Percentiles rank a stretch among this genome's conserved stretches.
Conservation (phyloP, 92 coral and sea anemone species). For the Plumapathes pennacea region DNA sequence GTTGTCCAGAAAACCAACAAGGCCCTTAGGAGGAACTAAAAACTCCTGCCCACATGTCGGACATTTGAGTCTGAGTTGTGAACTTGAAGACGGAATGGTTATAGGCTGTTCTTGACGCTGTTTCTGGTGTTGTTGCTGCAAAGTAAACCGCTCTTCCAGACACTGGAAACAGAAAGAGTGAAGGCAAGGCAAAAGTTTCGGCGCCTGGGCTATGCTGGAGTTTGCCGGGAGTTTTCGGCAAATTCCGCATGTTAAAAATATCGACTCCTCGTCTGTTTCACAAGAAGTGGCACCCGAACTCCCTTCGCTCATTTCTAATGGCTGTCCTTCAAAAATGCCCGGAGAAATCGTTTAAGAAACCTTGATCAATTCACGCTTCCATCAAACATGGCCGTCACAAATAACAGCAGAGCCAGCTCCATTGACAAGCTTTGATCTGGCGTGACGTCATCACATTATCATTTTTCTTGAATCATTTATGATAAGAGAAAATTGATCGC, state of each 20-base stretch:
- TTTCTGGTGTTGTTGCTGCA: conserved; percentile 73
- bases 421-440: conserved; percentile 37
- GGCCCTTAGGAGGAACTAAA: conserved; percentile 90
- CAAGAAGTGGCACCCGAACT: conserved; percentile 40
- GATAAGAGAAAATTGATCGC: no score
- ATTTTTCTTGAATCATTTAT: no score
- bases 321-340: no score
- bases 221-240: conserved; percentile 74
- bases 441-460: conserved; percentile 77
- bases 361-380: no score
- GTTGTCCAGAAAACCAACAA: conserved; percentile 88
- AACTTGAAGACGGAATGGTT: conserved; percentile 34
- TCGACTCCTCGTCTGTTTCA: conserved; percentile 68
- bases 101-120: conserved; percentile 23
- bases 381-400: no score
- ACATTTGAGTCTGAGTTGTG: conserved; percentile 82
- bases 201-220: no score
- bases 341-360: no score
- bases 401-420: no score
- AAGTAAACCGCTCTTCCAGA: conserved; percentile 69
- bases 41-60: conserved; percentile 99
- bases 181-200: conserved; percentile 95
- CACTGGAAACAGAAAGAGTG: conserved; percentile 92
- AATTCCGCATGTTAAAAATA: conserved; percentile 78
- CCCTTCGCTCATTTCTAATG: conserved; percentile 83